phyloP scores from a whole-genome alignment of 2,113 vertebrate species.

The Sisor rabdophorus region DNA sequence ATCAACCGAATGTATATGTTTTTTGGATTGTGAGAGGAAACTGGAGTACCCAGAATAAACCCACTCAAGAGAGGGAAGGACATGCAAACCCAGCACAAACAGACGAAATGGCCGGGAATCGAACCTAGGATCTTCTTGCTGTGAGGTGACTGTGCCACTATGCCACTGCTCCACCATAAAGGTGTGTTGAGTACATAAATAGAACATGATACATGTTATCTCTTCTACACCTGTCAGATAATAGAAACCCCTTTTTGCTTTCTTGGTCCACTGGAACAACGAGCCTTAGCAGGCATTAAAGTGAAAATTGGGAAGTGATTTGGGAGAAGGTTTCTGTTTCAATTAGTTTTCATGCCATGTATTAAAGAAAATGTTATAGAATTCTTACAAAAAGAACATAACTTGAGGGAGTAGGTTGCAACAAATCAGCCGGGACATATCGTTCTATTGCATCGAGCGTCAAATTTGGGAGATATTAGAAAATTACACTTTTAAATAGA shows the following conservation, averaged over 20 bases:
- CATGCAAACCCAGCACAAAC: too few relatives aligned
- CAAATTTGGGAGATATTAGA: neutral
- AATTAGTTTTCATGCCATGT: neutral
- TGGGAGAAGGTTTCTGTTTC: neutral
- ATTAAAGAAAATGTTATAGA: neutral
- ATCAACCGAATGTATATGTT: too few relatives aligned
- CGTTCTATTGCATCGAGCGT: neutral
- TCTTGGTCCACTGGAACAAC: constrained; percentile 53
- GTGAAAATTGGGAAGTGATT: neutral
- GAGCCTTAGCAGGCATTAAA: neutral
- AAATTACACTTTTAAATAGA: too few relatives aligned
- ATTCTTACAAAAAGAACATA: neutral
- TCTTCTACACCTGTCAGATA: constrained; percentile 46
- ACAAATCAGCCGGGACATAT: neutral
- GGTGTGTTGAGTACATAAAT: constrained; percentile 34
- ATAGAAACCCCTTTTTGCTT: constrained; percentile 40
- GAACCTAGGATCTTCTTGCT: too few relatives aligned
- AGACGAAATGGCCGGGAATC: too few relatives aligned
- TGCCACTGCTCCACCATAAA: too few relatives aligned
- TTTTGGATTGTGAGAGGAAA: too few relatives aligned
- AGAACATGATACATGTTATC: constrained; percentile 48
- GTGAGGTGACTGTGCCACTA: too few relatives aligned
- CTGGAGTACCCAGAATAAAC: too few relatives aligned
- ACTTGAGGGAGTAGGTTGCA: neutral
- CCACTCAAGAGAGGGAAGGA: too few relatives aligned